phyloP scores from a whole-genome alignment of 2,113 vertebrate genomes.

The Lepus americanus region DNA sequence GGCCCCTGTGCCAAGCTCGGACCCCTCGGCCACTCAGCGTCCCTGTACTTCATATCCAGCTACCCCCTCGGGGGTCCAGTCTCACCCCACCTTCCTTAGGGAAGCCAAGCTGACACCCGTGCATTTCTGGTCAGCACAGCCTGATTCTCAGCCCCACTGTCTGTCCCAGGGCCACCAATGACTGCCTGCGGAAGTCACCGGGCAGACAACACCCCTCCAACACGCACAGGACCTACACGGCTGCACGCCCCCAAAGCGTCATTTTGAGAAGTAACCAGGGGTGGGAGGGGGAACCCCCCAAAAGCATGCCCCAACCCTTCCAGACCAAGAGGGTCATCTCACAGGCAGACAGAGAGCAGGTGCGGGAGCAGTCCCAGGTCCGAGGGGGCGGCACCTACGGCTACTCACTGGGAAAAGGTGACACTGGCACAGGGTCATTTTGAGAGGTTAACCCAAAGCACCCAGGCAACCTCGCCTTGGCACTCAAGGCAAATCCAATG shows the following conservation, averaged over 20 bases:
- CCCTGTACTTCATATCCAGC: not conserved
- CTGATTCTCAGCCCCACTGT: not conserved
- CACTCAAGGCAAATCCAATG: too few species aligned
- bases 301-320: fast-evolving
- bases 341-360: not conserved
- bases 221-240: not conserved
- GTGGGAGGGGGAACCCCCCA: not conserved
- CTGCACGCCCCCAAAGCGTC: not conserved
- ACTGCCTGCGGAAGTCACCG: not conserved
- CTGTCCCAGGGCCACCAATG: not conserved
- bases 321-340: not conserved
- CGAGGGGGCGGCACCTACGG: not conserved
- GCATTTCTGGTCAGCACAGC: not conserved
- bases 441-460: not conserved
- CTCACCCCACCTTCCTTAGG: not conserved
- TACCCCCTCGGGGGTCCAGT: not conserved
- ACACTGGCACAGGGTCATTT: not conserved
- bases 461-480: not conserved
- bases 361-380: fast-evolving
- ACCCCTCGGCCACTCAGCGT: not conserved
- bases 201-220: too few species aligned
- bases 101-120: not conserved
- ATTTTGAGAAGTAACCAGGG: not conserved
- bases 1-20: not conserved
- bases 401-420: not conserved